phyloP scores from a whole-genome alignment of 2,113 vertebrate species.

The Ondatra zibethicus region DNA sequence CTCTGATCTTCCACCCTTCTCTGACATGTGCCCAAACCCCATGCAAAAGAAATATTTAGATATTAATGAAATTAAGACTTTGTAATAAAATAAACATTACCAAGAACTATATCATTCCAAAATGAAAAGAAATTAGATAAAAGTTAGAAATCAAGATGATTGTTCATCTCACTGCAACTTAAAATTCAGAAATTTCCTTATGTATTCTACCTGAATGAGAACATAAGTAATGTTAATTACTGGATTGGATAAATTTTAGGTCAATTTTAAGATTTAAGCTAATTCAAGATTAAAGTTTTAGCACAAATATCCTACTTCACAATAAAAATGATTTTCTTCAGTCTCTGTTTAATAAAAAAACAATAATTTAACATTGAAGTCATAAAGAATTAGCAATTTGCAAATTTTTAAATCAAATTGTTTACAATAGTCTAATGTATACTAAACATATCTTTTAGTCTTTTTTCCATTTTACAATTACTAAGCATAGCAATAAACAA shows the following conservation, averaged over 20 bases:
- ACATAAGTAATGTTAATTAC: background rate
- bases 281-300: background rate
- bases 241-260: background rate
- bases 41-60: background rate
- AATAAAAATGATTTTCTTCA: background rate
- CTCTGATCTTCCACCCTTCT: background rate
- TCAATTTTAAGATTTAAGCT: background rate
- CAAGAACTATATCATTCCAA: background rate
- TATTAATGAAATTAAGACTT: background rate
- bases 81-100: background rate
- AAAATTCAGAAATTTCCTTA: background rate
- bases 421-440: background rate
- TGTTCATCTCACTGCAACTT: background rate
- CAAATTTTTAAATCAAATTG: background rate
- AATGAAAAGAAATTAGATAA: background rate
- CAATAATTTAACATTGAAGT: background rate
- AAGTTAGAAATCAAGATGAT: background rate
- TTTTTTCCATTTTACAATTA: background rate
- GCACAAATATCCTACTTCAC: background rate
- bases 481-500: background rate
- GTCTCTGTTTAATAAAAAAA: background rate
- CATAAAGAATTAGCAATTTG: background rate
- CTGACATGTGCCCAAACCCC: rapidly evolving
- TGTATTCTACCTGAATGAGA: background rate
- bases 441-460: background rate